Base-by-base conservation (phyloP, 1,140 invertebrate species). In the Drosophila navojoa region DNA sequence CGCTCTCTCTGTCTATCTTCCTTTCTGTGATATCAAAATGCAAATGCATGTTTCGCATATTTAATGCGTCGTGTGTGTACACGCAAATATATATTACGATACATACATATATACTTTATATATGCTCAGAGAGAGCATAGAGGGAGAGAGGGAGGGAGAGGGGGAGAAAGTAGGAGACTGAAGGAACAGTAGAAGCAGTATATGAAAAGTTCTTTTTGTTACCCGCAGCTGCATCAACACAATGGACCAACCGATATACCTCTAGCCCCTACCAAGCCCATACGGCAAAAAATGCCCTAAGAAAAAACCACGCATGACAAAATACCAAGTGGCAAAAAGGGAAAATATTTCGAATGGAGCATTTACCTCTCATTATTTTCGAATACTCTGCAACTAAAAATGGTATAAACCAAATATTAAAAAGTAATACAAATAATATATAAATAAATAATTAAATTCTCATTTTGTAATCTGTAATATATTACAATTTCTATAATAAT, bases 261-360 rank as follows among this genome's bases (percentile, higher is more conserved):
- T 15, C 16, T 42, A 54, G 44, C 49, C 40, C 16, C 42, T 22
- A 15, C 19, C 47, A 6, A 45, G 54, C 11, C 61, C 62, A 47
- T 38, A 49, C 27, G 16, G 11, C 35, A 16, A 13, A 25, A 53
- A 55, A 50, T 57, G 54, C 60, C 44, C 67, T 68, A 70, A 77
- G 63, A 71, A 67, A 75, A 89, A 89, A 77, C 75, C 84, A 87
- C 84, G 82, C 82, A 87, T 89, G 84, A 89, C 84, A 87, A 87
- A 81, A 87, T 87, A 78, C 76, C 79, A 89, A 87, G 76, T 77
- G 82, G 67, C 64, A 70, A 61, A 73, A 70, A 64, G 71, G 62
- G 40, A 67, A 61, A 60, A 68, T 68, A 73, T 61, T 73, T 47
- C 32, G 49, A 50, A 15, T 25, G 42, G 15, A 45, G 32, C 32